Evolutionary conservation across 23 tunicate genomes (phyloP).

Genomic region (Clavelina lepadiformis): DNA sequence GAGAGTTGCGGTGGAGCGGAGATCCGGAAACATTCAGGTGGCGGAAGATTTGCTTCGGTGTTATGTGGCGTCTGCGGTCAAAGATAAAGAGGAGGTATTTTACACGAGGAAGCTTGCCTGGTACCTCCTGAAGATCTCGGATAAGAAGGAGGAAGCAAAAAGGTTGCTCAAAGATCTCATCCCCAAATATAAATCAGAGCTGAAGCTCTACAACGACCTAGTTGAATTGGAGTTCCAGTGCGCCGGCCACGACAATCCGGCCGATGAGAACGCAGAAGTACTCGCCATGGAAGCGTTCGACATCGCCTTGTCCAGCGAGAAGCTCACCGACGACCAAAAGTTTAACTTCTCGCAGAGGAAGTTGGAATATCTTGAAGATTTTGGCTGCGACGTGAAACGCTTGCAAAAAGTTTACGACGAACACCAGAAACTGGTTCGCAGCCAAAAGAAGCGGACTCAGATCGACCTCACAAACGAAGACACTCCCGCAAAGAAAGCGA

Average conservation of each 20-base stretch:
- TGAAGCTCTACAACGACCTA: slow-evolving; percentile 71
- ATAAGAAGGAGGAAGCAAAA: slow-evolving; percentile 49
- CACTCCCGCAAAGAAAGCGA: slow-evolving; percentile 61
- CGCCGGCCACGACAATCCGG: slow-evolving; percentile 16
- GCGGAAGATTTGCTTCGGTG: slow-evolving; percentile 55
- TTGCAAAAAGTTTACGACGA: slow-evolving; percentile 82
- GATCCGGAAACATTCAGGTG: slow-evolving; percentile 48
- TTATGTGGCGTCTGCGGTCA: slow-evolving; percentile 59
- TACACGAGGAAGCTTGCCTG: slow-evolving; percentile 73
- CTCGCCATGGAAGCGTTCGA: slow-evolving; percentile 69
- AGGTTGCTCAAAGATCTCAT: slow-evolving; percentile 62
- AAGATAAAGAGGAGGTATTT: slow-evolving; percentile 68
- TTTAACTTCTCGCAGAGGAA: slow-evolving; percentile 75
- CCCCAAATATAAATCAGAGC: slow-evolving; percentile 35
- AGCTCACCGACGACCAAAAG: slow-evolving; percentile 75
- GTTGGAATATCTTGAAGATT: slow-evolving; percentile 84
- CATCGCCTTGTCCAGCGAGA: slow-evolving; percentile 43
- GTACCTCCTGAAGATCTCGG: slow-evolving; percentile 65
- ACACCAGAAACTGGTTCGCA: slow-evolving; percentile 70
- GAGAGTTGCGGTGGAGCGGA: slow-evolving; percentile 58
- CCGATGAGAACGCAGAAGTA: slow-evolving; percentile 33
- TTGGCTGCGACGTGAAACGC: slow-evolving; percentile 68
- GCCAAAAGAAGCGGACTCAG: slow-evolving; percentile 55
- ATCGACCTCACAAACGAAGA: slow-evolving; percentile 24
- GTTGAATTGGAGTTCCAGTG: slow-evolving; percentile 83